These are phyloP conservation scores for Caenorhabditis inopinata DNA, from an alignment of 1,140 invertebrate genomes.

Conservation along the genomic window DNA sequence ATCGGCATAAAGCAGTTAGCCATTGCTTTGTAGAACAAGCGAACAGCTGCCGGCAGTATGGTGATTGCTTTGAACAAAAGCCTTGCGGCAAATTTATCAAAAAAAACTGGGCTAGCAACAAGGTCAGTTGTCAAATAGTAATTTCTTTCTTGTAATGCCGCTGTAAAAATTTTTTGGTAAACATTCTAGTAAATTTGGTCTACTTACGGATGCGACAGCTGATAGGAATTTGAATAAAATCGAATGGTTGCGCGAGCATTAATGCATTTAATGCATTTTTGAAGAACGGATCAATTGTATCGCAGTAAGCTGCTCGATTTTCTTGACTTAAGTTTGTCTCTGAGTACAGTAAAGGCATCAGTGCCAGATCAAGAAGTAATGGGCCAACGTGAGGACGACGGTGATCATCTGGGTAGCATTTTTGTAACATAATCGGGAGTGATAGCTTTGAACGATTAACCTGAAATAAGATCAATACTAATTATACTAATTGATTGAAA, in stretches of 20 bases:
- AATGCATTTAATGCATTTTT: neutral
- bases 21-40: neutral
- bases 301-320: neutral
- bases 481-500: no score
- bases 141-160: neutral
- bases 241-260: neutral
- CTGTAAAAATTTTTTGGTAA: neutral
- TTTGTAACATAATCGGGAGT: neutral
- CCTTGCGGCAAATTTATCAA: neutral
- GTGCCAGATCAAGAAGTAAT: neutral
- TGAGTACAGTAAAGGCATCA: neutral
- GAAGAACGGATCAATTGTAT: neutral
- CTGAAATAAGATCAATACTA: neutral
- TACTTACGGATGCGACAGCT: neutral
- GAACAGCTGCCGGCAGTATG: neutral
- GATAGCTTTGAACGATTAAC: neutral
- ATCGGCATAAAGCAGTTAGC: neutral
- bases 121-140: neutral
- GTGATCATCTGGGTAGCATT: neutral
- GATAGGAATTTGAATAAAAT: neutral
- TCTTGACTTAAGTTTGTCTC: neutral
- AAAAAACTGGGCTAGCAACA: neutral
- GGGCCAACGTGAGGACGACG: neutral
- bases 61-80: constrained; percentile 9
- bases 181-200: neutral